Conservation (phyloP, 1,140 invertebrate species). For the Brachionus angularis region DNA sequence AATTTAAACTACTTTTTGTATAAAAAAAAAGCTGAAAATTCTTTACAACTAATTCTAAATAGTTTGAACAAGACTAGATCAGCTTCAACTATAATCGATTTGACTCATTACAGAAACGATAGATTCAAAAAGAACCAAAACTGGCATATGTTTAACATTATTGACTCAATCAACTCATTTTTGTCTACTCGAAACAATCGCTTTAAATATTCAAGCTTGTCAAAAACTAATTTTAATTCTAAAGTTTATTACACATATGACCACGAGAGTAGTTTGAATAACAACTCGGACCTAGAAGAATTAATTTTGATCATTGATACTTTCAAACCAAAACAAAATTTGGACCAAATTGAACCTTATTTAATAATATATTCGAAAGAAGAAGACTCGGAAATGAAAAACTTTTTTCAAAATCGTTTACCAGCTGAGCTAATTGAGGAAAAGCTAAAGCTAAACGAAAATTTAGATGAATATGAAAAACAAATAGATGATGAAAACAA, state of each 20-base stretch:
- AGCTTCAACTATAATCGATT: conserved; percentile 15
- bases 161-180: conserved; percentile 3
- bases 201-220: not conserved
- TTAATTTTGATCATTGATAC: conserved; percentile 8
- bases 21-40: too few relatives aligned
- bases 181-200: conserved; percentile 1
- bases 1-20: conserved; percentile 8
- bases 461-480: too few relatives aligned
- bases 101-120: not conserved
- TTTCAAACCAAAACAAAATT: not conserved
- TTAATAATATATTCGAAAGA: conserved; percentile 8
- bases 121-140: not conserved
- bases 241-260: conserved; percentile 28
- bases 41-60: not conserved
- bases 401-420: conserved; percentile 30
- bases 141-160: conserved; percentile 19
- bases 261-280: not conserved
- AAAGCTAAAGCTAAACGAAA: not conserved
- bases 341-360: not conserved
- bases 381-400: not conserved
- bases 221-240: not conserved
- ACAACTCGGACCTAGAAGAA: not conserved
- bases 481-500: not conserved
- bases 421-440: conserved; percentile 1
- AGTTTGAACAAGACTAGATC: not conserved